Conservation (phyloP, 1,140 invertebrate species). For the Eriosoma lanigerum region DNA sequence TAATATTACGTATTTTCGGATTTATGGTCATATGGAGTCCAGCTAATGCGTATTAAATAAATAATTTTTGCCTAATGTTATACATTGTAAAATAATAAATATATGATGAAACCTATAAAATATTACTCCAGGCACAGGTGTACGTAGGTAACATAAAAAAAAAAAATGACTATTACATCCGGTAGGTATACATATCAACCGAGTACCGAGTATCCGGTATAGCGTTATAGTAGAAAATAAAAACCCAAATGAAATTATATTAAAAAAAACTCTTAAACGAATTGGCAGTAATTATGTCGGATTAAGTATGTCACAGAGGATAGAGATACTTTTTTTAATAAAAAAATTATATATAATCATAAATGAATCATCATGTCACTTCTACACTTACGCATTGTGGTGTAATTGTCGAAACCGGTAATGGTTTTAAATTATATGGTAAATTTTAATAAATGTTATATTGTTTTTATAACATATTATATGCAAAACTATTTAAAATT, state of each 20-base stretch:
- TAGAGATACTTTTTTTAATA: neutral
- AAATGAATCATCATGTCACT: neutral
- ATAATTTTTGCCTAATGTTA: neutral
- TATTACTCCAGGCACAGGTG: neutral
- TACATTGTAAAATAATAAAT: neutral
- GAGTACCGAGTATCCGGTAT: neutral
- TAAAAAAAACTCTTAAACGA: neutral
- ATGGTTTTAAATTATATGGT: too few species aligned
- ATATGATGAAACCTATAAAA: slow-evolving; percentile 9
- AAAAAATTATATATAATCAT: too few species aligned
- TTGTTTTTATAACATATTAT: too few species aligned
- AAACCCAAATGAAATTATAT: neutral
- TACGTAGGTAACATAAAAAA: too few species aligned
- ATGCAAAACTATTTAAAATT: too few species aligned
- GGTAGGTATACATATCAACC: neutral
- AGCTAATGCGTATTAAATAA: too few species aligned
- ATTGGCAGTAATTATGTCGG: neutral
- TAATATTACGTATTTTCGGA: too few species aligned
- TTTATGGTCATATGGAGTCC: too few species aligned
- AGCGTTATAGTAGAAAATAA: neutral
- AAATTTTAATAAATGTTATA: too few species aligned
- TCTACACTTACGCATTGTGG: neutral
- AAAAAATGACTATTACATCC: neutral
- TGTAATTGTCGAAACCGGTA: too few species aligned
- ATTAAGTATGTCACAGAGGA: too few species aligned